phyloP scores from a whole-genome alignment of 2,797 vertebrate genomes.

The Paedocypris micromegethes region DNA sequence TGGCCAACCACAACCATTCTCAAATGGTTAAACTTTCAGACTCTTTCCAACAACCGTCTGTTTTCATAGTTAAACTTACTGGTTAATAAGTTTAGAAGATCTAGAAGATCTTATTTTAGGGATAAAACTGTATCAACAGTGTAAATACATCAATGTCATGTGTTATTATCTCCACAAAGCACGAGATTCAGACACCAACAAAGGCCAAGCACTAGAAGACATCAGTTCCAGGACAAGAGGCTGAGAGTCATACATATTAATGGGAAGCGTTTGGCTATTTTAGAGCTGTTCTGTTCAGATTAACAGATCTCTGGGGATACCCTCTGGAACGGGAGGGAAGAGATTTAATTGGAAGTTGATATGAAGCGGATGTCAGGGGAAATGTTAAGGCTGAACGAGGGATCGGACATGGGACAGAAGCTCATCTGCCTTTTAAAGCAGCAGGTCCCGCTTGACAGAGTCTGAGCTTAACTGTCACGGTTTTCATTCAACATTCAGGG shows the following conservation, averaged over 20 bases:
- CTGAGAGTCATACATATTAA: slow-evolving; percentile 35
- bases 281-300: slow-evolving; percentile 29
- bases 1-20: too few species aligned
- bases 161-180: slow-evolving; percentile 1
- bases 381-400: neutral
- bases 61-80: too few species aligned
- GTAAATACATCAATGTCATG: slow-evolving; percentile 7
- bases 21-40: too few species aligned
- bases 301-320: slow-evolving; percentile 34
- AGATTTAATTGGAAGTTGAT: slow-evolving; percentile 41
- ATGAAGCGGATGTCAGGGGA: slow-evolving; percentile 18
- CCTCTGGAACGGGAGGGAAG: slow-evolving; percentile 20
- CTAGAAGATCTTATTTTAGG: too few species aligned
- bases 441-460: neutral
- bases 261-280: slow-evolving; percentile 46
- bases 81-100: too few species aligned
- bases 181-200: slow-evolving; percentile 6
- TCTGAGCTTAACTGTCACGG: slow-evolving; percentile 26
- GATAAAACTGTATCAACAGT: slow-evolving; percentile 6
- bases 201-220: slow-evolving; percentile 69
- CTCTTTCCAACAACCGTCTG: too few species aligned
- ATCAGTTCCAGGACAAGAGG: slow-evolving; percentile 58
- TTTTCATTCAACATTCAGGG: slow-evolving; percentile 15
- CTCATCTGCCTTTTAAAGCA: slow-evolving; percentile 12
- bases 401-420: slow-evolving; percentile 6